These are phyloP conservation scores for Pissodes strobi DNA, from an alignment of 1,140 invertebrate species.

Conservation along the genomic window DNA sequence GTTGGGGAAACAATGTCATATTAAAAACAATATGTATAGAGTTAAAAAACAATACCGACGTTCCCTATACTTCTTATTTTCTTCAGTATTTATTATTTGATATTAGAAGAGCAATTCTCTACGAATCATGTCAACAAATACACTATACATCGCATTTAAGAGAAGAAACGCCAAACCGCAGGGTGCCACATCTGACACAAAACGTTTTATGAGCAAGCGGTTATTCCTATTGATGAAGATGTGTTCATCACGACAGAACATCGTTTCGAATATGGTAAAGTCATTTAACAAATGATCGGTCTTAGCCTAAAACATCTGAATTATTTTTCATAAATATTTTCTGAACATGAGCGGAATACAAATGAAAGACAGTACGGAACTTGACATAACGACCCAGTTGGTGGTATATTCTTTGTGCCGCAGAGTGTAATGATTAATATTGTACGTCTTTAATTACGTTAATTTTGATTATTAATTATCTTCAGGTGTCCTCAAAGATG, in stretches of 20 bases:
- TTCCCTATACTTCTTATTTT: too few relatives aligned
- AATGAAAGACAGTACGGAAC: slow-evolving; percentile 20
- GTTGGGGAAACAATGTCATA: too few relatives aligned
- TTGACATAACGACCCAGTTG: slow-evolving; percentile 21
- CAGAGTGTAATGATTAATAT: slow-evolving; percentile 12
- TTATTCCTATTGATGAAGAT: slow-evolving; percentile 14
- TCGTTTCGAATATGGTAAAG: slow-evolving; percentile 11
- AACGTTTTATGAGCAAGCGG: slow-evolving; percentile 12
- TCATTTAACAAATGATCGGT: slow-evolving; percentile 21
- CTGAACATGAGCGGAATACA: slow-evolving; percentile 13
- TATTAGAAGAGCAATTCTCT: too few relatives aligned
- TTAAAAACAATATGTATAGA: too few relatives aligned
- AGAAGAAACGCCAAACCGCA: not conserved
- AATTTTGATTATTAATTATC: slow-evolving; percentile 13
- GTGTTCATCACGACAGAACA: slow-evolving; percentile 21
- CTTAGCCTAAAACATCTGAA: slow-evolving; percentile 17
- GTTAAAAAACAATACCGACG: too few relatives aligned
- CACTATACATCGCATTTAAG: not conserved
- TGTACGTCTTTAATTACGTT: slow-evolving; percentile 13
- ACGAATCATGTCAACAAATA: not conserved
- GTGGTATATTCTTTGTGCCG: slow-evolving; percentile 18
- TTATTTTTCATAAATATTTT: slow-evolving; percentile 24
- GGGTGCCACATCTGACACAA: slow-evolving; percentile 10
- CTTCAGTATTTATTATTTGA: too few relatives aligned
- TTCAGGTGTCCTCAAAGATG: slow-evolving; percentile 1